Evolutionary conservation across 2,797 vertebrate genomes (phyloP), one percentile per base, ranked within the genome.

Genomic region (Choloepus didactylus): DNA sequence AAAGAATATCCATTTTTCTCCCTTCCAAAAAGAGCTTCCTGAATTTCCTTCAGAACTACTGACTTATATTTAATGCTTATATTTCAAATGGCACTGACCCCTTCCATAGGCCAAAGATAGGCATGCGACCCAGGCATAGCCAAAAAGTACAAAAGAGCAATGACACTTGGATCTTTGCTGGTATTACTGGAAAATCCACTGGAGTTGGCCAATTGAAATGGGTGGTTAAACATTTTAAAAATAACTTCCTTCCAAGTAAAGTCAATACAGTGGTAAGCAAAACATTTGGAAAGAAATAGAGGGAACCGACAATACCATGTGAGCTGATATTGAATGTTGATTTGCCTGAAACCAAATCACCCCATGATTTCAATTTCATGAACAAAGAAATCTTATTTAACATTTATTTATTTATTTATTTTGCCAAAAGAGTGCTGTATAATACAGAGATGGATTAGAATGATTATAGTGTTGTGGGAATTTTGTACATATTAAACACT

Each of bases 201-300:
- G 16, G 23, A 29, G 72, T n/a, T 72, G 27, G 16, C 0, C 73
- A 72, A 80, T 64, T 54, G 9, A 38, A 49, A 66, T n/a, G 0
- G 3, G 0, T 46, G 23, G 35, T 23, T 81, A 62, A 59, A 19
- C 16, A 1, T 31, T 5, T 41, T 54, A 41, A 31, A 3, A 82
- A 84, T 10, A 95, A 73, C 82, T 81, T 91, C 6, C n/a, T 92
- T 87, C 31, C 6, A 77, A 49, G 73, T 67, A 46, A 75, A 84
- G 46, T 92, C 12, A 72, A 19, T 3, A 67, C 29, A 31, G 10
- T 51, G 21, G 51, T n/a, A 85, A 85, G 41, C 35, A 67, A 72
- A 84, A 51, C 16, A 75, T 56, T 9, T 85, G 27, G 18, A 46
- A 6, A 64, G 12, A 89, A 62, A n/a, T n/a, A 46, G 14, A 73